These are phyloP conservation scores for Laterallus jamaicensis DNA, from an alignment of 2,113 vertebrate genomes.

Conservation along the genomic window DNA sequence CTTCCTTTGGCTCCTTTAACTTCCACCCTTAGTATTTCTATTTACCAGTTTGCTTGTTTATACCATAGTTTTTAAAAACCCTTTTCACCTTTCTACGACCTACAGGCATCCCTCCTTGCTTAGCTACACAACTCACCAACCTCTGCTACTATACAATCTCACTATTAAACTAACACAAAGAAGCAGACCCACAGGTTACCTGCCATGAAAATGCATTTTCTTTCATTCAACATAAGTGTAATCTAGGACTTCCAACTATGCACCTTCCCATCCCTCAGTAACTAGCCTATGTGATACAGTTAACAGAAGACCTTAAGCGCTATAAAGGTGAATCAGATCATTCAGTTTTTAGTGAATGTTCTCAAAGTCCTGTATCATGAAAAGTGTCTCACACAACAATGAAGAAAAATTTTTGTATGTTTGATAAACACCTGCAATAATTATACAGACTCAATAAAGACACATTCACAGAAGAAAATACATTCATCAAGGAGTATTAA, in stretches of 20 bases:
- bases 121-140: not conserved
- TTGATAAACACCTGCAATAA: no score
- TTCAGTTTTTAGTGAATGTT: not conserved
- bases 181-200: not conserved
- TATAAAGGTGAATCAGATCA: not conserved
- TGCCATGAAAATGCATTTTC: not conserved
- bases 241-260: not conserved
- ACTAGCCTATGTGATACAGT: not conserved
- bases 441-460: not conserved
- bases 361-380: no score
- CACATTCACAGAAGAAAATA: not conserved
- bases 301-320: not conserved
- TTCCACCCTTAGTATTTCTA: not conserved
- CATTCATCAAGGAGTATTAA: not conserved
- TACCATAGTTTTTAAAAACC: not conserved
- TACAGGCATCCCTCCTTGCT: not conserved
- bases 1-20: not conserved
- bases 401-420: not conserved
- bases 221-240: accelerated
- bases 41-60: not conserved
- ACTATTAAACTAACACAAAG: not conserved
- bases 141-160: not conserved
- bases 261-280: not conserved
- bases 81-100: not conserved
- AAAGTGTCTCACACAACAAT: not conserved